Evolutionary conservation across 2,113 vertebrate species (phyloP).

Genomic region (Dipodomys spectabilis): DNA sequence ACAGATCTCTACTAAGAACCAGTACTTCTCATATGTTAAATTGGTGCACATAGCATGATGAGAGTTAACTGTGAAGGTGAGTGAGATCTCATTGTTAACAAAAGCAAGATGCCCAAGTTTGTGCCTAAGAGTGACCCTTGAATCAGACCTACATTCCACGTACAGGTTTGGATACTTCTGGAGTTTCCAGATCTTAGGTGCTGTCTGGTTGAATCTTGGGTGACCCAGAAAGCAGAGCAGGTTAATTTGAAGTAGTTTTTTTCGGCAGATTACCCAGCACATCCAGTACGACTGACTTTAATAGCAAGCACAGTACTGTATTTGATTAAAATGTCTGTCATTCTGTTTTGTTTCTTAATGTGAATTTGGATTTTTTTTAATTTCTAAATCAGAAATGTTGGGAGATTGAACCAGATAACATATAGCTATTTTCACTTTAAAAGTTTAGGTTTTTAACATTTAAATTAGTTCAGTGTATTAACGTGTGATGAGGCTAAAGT

Average conservation of each 20-base stretch:
- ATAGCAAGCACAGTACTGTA: neutral
- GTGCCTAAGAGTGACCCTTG: neutral
- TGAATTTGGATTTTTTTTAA: neutral
- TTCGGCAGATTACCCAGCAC: neutral
- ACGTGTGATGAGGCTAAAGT: neutral
- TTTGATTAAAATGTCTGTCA: neutral
- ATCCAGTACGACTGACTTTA: neutral
- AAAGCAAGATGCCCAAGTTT: neutral
- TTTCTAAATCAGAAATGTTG: conserved; percentile 38
- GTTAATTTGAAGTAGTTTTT: neutral
- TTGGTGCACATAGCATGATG: neutral
- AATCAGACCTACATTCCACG: neutral
- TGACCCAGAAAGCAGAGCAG: neutral
- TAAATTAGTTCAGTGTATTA: conserved; percentile 27
- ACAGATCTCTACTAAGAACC: neutral
- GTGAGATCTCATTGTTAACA: neutral
- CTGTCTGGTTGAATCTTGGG: neutral
- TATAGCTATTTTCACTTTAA: neutral
- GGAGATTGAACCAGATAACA: neutral
- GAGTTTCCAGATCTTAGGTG: neutral
- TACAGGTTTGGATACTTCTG: neutral
- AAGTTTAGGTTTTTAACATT: conserved; percentile 9
- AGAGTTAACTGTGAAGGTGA: conserved; percentile 5
- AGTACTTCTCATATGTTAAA: neutral
- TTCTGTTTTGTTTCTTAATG: conserved; percentile 9